phyloP scores from a whole-genome alignment of 2,888 invertebrate species.

The Acholoe squamosa region DNA sequence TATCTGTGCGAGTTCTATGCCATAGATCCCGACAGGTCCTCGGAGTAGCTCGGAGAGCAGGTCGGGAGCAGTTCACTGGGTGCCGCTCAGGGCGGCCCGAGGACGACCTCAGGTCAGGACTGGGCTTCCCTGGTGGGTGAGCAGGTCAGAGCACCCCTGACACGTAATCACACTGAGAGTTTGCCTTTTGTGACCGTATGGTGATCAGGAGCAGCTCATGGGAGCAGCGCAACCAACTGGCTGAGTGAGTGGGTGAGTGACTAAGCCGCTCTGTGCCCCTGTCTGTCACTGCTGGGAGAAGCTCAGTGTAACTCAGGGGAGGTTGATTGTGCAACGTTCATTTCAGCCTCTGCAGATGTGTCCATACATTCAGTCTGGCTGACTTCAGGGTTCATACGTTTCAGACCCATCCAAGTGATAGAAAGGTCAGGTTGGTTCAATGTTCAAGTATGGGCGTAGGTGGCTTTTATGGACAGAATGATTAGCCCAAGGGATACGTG shows the following conservation, averaged over 20 bases:
- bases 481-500: too few relatives aligned
- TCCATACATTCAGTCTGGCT: too few relatives aligned
- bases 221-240: not conserved
- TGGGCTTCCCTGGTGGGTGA: not conserved
- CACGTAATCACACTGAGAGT: constrained; percentile 47
- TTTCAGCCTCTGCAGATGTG: too few relatives aligned
- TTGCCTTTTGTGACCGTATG: constrained; percentile 41
- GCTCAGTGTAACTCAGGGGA: too few relatives aligned
- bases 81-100: not conserved
- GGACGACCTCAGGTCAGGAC: constrained; percentile 16
- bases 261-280: not conserved
- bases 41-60: constrained; percentile 12
- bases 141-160: not conserved
- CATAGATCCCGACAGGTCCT: constrained; percentile 46
- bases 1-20: not conserved
- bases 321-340: too few relatives aligned
- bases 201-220: constrained; percentile 10
- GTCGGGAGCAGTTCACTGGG: not conserved
- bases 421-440: too few relatives aligned
- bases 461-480: too few relatives aligned
- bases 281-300: too few relatives aligned
- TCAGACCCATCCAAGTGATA: too few relatives aligned
- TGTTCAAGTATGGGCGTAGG: too few relatives aligned
- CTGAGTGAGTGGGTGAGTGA: constrained; percentile 13
- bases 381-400: too few relatives aligned